Evolutionary conservation across 2,888 invertebrate genomes (phyloP).

Genomic region (Baccha elongata): DNA sequence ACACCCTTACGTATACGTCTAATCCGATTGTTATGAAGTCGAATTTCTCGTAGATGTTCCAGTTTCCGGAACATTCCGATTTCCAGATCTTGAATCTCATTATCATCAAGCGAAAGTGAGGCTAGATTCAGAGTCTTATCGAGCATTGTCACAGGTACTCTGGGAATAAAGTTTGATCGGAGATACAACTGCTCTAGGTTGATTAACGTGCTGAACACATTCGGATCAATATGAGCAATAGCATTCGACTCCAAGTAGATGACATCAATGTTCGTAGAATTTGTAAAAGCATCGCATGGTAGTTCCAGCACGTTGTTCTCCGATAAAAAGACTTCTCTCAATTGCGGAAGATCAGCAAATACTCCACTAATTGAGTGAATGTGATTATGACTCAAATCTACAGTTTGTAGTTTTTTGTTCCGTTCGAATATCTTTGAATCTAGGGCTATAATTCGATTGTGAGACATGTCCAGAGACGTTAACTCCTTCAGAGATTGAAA

Average conservation of each 20-base stretch:
- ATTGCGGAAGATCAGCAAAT: conserved; percentile 90
- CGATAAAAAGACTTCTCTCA: conserved; percentile 92
- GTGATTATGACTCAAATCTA: conserved; percentile 95
- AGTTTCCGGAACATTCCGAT: conserved; percentile 91
- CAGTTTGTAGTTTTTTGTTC: conserved; percentile 90
- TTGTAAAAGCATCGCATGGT: conserved; percentile 90
- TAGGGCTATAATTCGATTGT: conserved; percentile 92
- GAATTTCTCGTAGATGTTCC: conserved; percentile 87
- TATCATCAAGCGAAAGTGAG: conserved; percentile 93
- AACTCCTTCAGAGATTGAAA: conserved; percentile 89
- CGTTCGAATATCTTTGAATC: conserved; percentile 89
- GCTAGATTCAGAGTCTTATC: conserved; percentile 89
- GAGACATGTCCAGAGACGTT: conserved; percentile 93
- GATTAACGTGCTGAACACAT: conserved; percentile 89
- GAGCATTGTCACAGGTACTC: conserved; percentile 90
- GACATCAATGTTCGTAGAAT: conserved; percentile 89
- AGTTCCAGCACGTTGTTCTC: conserved; percentile 95
- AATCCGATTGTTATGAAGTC: conserved; percentile 93
- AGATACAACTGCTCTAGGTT: conserved; percentile 92
- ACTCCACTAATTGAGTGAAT: conserved; percentile 92
- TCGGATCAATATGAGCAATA: conserved; percentile 89
- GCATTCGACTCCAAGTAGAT: conserved; percentile 94
- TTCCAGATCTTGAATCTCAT: conserved; percentile 90
- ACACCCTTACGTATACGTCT: conserved; percentile 89
- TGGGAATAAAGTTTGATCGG: conserved; percentile 92